A percentile compares a stretch with the other conserved stretches of the same genome.
Conservation (phyloP, 2,113 vertebrate genomes). For the Ginglymostoma cirratum region DNA sequence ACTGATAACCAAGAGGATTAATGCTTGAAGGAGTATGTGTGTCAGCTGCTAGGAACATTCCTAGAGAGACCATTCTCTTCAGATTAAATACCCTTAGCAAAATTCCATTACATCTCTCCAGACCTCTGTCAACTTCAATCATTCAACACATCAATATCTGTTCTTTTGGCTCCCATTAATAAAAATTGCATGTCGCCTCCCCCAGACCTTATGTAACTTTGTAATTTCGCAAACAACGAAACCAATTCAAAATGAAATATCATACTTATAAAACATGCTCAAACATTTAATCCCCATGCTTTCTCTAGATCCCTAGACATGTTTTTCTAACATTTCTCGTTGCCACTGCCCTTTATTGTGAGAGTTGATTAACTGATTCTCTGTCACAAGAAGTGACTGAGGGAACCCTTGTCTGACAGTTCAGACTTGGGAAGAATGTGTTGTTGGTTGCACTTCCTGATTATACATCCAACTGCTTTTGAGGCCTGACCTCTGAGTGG, state of each 20-base stretch:
- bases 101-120: background rate
- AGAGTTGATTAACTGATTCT: background rate
- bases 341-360: background rate
- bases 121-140: conserved; percentile 4
- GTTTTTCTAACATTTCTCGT: background rate
- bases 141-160: background rate
- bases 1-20: background rate
- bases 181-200: background rate
- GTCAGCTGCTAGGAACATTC: background rate
- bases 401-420: background rate
- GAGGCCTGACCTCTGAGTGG: background rate
- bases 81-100: background rate
- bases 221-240: background rate
- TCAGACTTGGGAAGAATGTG: background rate
- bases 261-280: background rate
- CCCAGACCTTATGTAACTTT: background rate
- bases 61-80: background rate
- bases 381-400: background rate
- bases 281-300: background rate
- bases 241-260: background rate
- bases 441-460: background rate
- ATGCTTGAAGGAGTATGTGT: background rate
- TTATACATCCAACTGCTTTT: background rate
- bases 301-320: background rate
- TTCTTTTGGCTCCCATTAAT: background rate